Base-by-base conservation (phyloP, 2,113 vertebrate species). In the Nicator chloris region DNA sequence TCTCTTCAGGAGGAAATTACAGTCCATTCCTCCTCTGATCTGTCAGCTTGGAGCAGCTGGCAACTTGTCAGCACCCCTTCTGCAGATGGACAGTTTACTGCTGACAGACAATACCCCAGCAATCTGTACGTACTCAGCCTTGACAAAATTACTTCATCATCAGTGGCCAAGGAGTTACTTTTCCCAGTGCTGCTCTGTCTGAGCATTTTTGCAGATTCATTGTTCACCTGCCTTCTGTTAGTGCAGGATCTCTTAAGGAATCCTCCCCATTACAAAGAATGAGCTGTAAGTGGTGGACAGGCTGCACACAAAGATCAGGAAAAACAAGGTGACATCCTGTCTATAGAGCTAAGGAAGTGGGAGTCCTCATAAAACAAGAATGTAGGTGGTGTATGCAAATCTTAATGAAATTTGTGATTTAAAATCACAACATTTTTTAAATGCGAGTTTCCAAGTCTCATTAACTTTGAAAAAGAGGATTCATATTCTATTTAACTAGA, bases 381-480 rank as follows among this genome's bases (percentile, higher is more conserved):
- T n/a, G 33, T 35, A 20, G 0, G 2, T 83, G 61, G 27, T 88
- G 59, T 56, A 45, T 84, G 63, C n/a, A 93, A 95, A 88, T 80
- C 65, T 91, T 90, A 84, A 85, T 73, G 76, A 92, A 95, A 89
- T 10, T 61, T 57, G 61, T 78, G 54, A 88, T 95, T 96, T 92
- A 94, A 95, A 95, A 93, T 79, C 69, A 92, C 81, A 95, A 90
- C 72, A 42, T 85, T 89, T 94, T 95, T 88, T 51, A 92, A 94
- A 86, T 82, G 86, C 4, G 42, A 66, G 69, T 92, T 96, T 97
- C 83, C 51, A 95, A 96, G 88, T 83, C 93, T 96, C 97, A 97
- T 98, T 98, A 97, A 97, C 94, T 96, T 96, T 75, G 96, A 95
- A 97, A 93, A 96, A 95, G 93, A 94, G 94, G 88, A 97, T 97